These are phyloP conservation scores for Papilio machaon DNA, from an alignment of 1,140 invertebrate species.

Conservation along the genomic window DNA sequence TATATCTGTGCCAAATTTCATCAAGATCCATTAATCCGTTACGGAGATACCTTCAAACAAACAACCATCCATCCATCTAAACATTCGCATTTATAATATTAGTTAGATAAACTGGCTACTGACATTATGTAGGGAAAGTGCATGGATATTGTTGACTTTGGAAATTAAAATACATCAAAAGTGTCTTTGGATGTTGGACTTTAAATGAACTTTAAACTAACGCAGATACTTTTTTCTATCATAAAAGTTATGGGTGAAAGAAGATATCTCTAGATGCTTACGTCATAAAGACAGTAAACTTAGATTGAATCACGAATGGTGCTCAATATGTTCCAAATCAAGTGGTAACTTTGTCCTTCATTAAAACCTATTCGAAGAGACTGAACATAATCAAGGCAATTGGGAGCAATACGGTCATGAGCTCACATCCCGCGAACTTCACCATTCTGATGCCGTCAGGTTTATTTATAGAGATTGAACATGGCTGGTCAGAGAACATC, in stretches of 20 bases:
- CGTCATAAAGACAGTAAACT: not conserved
- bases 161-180: too few relatives aligned
- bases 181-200: too few relatives aligned
- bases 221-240: too few relatives aligned
- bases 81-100: too few relatives aligned
- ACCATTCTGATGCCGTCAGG: not conserved
- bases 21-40: too few relatives aligned
- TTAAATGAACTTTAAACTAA: too few relatives aligned
- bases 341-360: not conserved
- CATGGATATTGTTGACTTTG: too few relatives aligned
- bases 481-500: not conserved
- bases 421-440: not conserved
- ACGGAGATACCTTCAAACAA: too few relatives aligned
- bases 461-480: not conserved
- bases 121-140: too few relatives aligned
- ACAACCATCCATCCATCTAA: too few relatives aligned
- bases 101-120: too few relatives aligned
- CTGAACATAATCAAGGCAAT: slow-evolving; percentile 7
- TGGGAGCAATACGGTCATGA: slow-evolving; percentile 3
- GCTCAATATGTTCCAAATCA: not conserved
- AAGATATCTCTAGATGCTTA: not conserved
- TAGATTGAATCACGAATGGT: not conserved
- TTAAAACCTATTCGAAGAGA: slow-evolving; percentile 1
- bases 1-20: too few relatives aligned
- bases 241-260: not conserved